Conservation (phyloP, 2,113 vertebrate genomes). For the Pollachius pollachius region DNA sequence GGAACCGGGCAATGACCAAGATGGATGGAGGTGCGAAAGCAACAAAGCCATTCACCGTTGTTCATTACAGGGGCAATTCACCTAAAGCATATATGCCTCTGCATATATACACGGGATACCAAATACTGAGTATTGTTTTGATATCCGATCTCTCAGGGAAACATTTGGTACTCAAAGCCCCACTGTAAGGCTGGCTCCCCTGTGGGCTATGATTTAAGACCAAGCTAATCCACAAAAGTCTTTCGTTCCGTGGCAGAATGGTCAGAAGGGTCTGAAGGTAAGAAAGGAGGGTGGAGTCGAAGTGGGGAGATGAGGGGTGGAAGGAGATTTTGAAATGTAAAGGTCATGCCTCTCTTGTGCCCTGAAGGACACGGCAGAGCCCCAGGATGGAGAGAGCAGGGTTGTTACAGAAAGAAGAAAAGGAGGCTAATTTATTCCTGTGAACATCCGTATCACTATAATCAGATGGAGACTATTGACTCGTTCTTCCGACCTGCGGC, state of each 20-base stretch:
- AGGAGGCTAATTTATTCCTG: not conserved
- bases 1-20: not conserved
- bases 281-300: conserved; percentile 35
- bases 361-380: not conserved
- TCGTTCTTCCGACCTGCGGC: too few species aligned
- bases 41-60: conserved; percentile 38
- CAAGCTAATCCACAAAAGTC: too few species aligned
- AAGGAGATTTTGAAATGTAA: conserved; percentile 24
- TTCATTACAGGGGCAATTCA: too few species aligned
- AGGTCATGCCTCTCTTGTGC: not conserved
- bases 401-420: too few species aligned
- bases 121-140: too few species aligned
- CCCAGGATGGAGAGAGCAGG: not conserved
- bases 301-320: conserved; percentile 61
- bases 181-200: too few species aligned
- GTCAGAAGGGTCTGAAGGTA: not conserved
- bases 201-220: too few species aligned
- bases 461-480: not conserved
- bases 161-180: too few species aligned
- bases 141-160: too few species aligned
- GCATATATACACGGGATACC: too few species aligned
- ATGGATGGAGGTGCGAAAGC: conserved; percentile 15
- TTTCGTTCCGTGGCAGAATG: too few species aligned
- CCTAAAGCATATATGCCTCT: too few species aligned
- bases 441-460: not conserved